Base-by-base conservation (phyloP, 2,888 invertebrate genomes). In the Athalia cordata region DNA sequence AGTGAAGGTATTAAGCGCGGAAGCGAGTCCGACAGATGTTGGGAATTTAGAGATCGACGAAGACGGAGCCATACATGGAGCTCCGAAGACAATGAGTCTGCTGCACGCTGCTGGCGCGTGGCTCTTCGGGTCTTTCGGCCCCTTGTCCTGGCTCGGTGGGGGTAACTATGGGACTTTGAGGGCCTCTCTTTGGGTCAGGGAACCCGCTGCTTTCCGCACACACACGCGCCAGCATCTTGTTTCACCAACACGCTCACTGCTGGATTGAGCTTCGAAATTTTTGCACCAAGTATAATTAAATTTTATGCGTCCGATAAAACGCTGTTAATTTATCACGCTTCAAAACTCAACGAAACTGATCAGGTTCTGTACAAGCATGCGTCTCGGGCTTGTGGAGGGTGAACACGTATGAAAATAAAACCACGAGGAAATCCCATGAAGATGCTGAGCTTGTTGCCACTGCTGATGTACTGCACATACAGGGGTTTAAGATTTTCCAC, bases 21-120 rank as follows among this genome's bases (percentile, higher is more conserved):
- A 83, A 84, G 84, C 84, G 85, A 84, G 82, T 83, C 79, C 84
- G 85, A 87, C 86, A 86, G 87, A 87, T 87, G 88, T 86, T 85
- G 86, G 81, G 86, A 86, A 86, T 86, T 86, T 86, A 83, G 82
- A 82, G 80, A 82, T 79, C 82, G 81, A 75, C 75, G 75, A 75
- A 81, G 84, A 81, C 81, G 68, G 43, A 62, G 72, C 11, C 79
- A 45, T 72, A 78, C 57, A 13, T 47, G 15, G 57, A 66, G 15
- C 45, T 43, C n/a, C 9, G 75, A 62, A 75, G 75, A 75, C 75
- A 75, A 75, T 75, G 75, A 75, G 75, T 75, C 75, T 75, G 75
- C 75, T 64, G 75, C 75, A 72, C 64, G 75, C 64, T 75, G 75
- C 72, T 75, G 75, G 75, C 75, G 64, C 75, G 75, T 75, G 75